These are phyloP conservation scores for Trachelus tabidus DNA, from an alignment of 2,888 invertebrate genomes.

Conservation along the genomic window DNA sequence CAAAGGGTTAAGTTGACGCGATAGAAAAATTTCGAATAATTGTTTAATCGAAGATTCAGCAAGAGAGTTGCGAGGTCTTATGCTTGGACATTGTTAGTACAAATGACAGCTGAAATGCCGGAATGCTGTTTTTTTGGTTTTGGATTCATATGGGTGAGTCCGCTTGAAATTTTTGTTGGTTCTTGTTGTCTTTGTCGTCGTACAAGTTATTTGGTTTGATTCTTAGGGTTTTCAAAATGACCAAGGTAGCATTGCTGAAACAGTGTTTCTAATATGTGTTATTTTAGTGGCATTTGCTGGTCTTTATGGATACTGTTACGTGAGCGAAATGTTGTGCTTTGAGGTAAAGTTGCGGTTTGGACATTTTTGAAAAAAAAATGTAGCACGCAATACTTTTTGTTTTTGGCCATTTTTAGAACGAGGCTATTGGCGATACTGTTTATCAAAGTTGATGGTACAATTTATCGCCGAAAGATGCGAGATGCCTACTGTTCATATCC, in stretches of 20 bases:
- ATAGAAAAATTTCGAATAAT: no score
- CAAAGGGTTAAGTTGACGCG: no score
- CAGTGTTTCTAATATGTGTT: background rate
- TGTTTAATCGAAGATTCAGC: no score
- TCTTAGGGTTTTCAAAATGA: no score
- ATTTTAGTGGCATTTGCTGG: background rate
- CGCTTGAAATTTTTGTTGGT: background rate
- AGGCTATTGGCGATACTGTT: constrained; percentile 25
- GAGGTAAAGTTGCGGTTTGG: background rate
- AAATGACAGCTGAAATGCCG: constrained; percentile 35
- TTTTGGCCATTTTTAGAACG: constrained; percentile 14
- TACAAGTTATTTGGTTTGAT: no score
- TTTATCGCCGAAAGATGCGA: constrained; percentile 24
- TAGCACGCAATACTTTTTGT: background rate
- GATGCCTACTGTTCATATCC: constrained; percentile 26
- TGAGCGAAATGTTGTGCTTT: background rate
- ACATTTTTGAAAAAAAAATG: background rate
- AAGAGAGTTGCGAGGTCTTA: no score
- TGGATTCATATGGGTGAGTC: constrained; percentile 32
- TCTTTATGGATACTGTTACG: background rate
- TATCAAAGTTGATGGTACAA: constrained; percentile 36
- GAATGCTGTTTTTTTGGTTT: constrained; percentile 39
- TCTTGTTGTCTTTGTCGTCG: no score
- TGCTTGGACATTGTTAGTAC: constrained; percentile 31
- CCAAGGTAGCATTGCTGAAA: no score